Evolutionary conservation across 2,113 vertebrate genomes (phyloP), one percentile per base, ranked within the genome.

Genomic region (Romanogobio albipinnatus): DNA sequence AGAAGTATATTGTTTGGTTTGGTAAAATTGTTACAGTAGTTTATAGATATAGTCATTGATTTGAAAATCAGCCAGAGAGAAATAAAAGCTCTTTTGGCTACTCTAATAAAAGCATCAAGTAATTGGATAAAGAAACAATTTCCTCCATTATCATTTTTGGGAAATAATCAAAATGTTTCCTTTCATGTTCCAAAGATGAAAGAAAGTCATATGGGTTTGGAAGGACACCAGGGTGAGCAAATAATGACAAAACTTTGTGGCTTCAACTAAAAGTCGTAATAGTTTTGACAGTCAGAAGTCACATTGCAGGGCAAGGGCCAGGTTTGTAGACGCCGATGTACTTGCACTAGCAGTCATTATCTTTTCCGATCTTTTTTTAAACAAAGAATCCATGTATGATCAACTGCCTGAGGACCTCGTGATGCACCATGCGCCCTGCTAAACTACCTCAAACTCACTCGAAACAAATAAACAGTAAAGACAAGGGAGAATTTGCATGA

Each of bases 231-330:
- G 17, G 17, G 2, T 64, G 61, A 68, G 64, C 26, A 66, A 66
- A 14, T 22, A 47, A 45, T n/a, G n/a, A 24, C 6, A 24, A 6
- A 75, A 75, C 3, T 15, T 2, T 26, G n/a, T 29, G 7, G 14
- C 13, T 76, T 53, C 14, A 19, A 51, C 45, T 51, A 29, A 39
- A 11, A 24, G 22, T 58, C 39, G 1, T 59, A 81, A 43, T n/a
- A 3, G 76, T 58, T 91, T 81, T 87, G 86, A 75, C 77, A 86
- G 87, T 75, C n/a, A 73, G 85, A 83, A 87, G 80, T 87, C 81
- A 68, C 83, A 43, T 15, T 19, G 53, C 59, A 62, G 1, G 62
- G 89, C 89, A 15, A 5, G 26, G 47, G 88, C 79, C 36, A 66
- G 43, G 73, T 75, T 80, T 47, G 0, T 36, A 66, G 53, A 19